phyloP scores from a whole-genome alignment of 1,140 invertebrate species.

The Drosophila yakuba region DNA sequence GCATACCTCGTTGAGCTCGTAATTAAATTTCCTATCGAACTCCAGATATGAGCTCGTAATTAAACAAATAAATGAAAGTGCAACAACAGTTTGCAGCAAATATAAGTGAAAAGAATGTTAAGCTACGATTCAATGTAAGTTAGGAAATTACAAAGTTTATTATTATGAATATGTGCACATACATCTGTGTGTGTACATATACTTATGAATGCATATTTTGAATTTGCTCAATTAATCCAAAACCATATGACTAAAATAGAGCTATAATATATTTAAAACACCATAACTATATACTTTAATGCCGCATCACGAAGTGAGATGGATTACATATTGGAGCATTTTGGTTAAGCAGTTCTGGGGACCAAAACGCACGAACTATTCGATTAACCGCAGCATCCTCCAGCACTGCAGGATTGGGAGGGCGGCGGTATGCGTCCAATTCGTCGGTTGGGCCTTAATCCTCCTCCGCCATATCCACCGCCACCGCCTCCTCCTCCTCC shows the following conservation, averaged over 20 bases:
- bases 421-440: constrained; percentile 65
- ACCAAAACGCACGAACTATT: constrained; percentile 2
- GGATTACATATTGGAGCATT: not conserved
- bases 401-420: constrained; percentile 33
- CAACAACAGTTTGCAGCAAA: too few species aligned
- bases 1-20: too few species aligned
- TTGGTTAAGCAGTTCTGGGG: not conserved
- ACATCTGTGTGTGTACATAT: too few species aligned
- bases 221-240: not conserved
- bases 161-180: not conserved
- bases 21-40: too few species aligned
- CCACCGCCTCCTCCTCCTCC: constrained; percentile 31
- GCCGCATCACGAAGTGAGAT: not conserved
- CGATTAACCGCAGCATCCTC: constrained; percentile 51
- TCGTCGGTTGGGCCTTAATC: constrained; percentile 61
- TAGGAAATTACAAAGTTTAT: not conserved
- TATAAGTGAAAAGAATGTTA: too few species aligned
- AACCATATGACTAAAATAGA: constrained; percentile 15
- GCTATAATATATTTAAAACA: not conserved
- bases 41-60: too few species aligned
- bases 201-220: not conserved
- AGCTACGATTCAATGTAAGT: not conserved
- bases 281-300: not conserved
- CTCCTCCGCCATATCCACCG: constrained; percentile 45
- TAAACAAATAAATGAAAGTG: too few species aligned